These are phyloP conservation scores for Cryptophagus acutangulus DNA, from an alignment of 2,888 invertebrate species.

Conservation along the genomic window DNA sequence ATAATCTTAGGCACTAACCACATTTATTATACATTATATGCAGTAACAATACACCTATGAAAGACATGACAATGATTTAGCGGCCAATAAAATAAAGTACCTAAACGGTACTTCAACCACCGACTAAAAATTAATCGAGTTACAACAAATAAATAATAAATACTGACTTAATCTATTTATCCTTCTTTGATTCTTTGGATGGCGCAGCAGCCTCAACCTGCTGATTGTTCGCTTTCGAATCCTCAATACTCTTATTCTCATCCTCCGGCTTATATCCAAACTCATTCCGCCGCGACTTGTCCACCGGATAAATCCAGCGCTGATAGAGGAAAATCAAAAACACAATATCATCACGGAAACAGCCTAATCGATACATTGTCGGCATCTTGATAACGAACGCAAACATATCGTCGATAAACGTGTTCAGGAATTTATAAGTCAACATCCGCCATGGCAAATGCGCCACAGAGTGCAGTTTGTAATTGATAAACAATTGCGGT, in stretches of 20 bases:
- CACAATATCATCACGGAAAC: conserved; percentile 97
- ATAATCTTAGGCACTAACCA: conserved; percentile 5
- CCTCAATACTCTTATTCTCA: conserved; percentile 22
- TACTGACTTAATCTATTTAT: conserved; percentile 21
- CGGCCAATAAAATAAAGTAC: background rate
- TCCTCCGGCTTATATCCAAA: conserved; percentile 92
- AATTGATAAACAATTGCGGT: conserved; percentile 99
- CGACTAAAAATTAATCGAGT: background rate
- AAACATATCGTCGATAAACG: conserved; percentile 99
- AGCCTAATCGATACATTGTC: conserved; percentile 95
- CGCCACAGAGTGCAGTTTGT: conserved; percentile 97
- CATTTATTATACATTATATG: conserved; percentile 5
- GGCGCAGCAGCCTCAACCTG: conserved; percentile 8
- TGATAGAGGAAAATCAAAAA: conserved; percentile 99
- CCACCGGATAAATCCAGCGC: conserved; percentile 97
- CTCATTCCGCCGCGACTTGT: conserved; percentile 91
- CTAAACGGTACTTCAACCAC: too few species aligned
- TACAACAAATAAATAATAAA: background rate
- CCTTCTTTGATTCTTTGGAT: conserved; percentile 24
- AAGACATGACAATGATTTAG: conserved; percentile 3
- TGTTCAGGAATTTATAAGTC: conserved; percentile 98
- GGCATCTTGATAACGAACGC: conserved; percentile 99
- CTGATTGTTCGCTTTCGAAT: conserved; percentile 10
- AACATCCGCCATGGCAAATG: conserved; percentile 99
- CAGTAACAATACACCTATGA: conserved; percentile 6